Percentiles rank a stretch among this genome's conserved stretches.
These are phyloP conservation scores for Phycodurus eques DNA, from an alignment of 2,113 vertebrate genomes.

Conservation along the genomic window DNA sequence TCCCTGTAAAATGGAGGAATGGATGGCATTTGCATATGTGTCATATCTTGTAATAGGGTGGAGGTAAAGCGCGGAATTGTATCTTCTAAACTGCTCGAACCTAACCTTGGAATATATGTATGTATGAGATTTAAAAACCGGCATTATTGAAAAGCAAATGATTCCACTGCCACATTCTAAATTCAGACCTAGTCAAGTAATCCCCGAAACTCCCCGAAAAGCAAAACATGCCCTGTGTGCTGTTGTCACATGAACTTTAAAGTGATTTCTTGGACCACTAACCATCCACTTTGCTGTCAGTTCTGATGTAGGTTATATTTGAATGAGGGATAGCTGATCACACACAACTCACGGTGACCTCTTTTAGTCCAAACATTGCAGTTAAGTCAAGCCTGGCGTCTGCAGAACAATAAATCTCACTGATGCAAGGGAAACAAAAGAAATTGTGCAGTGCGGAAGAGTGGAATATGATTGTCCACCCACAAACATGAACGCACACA, in stretches of 20 bases:
- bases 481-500: slow-evolving; percentile 12
- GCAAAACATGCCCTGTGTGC: no score
- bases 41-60: no score
- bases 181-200: no score
- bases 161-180: no score
- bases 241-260: neutral
- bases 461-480: slow-evolving; percentile 21
- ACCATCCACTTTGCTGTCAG: neutral
- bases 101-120: no score
- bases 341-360: slow-evolving; percentile 7
- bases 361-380: slow-evolving; percentile 21
- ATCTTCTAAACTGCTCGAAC: neutral
- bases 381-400: slow-evolving; percentile 13
- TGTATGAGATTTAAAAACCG: no score
- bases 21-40: no score
- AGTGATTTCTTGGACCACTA: no score
- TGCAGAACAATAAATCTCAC: slow-evolving; percentile 22
- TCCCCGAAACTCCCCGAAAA: no score
- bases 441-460: neutral
- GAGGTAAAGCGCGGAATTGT: neutral
- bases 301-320: slow-evolving; percentile 15
- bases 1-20: neutral
- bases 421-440: slow-evolving; percentile 17
- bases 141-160: no score
- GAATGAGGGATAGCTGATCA: slow-evolving; percentile 15